A percentile compares a stretch with the other conserved stretches of the same genome.
Evolutionary conservation across 2,797 vertebrate genomes (phyloP).

Genomic region (Neostethus bicornis): DNA sequence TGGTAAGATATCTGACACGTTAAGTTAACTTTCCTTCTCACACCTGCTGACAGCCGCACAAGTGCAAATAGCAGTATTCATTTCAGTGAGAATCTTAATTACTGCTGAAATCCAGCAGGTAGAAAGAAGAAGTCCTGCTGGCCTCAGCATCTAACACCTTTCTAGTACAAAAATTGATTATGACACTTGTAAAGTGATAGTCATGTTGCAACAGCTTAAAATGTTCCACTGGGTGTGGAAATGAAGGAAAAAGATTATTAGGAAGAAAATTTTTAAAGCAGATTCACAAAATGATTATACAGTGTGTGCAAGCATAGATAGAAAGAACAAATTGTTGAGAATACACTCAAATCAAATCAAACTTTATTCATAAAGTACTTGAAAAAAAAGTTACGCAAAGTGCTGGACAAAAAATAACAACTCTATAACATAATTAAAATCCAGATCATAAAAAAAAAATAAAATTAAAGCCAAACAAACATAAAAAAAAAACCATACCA

Average conservation of each 20-base stretch:
- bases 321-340: too few relatives aligned
- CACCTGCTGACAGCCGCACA: not conserved
- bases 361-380: too few relatives aligned
- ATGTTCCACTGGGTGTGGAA: slow-evolving; percentile 1
- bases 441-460: too few relatives aligned
- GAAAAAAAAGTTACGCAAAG: too few relatives aligned
- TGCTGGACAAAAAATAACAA: too few relatives aligned
- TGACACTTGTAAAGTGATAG: not conserved
- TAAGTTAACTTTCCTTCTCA: not conserved
- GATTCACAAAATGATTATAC: not conserved
- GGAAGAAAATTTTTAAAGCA: not conserved
- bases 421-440: too few relatives aligned
- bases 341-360: too few relatives aligned
- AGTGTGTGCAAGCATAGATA: not conserved
- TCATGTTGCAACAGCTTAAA: not conserved
- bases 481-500: too few relatives aligned
- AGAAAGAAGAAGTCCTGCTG: slow-evolving; percentile 5
- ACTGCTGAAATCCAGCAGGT: not conserved
- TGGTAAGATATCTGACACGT: not conserved
- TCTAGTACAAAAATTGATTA: slow-evolving; percentile 6
- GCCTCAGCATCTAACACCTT: slow-evolving; percentile 6
- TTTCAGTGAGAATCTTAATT: not conserved
- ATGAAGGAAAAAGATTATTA: not conserved
- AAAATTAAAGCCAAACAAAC: too few relatives aligned
- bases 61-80: not conserved